These are phyloP conservation scores for Zoanthus sansibaricus DNA, from an alignment of 92 coral and sea anemone species.

Conservation along the genomic window DNA sequence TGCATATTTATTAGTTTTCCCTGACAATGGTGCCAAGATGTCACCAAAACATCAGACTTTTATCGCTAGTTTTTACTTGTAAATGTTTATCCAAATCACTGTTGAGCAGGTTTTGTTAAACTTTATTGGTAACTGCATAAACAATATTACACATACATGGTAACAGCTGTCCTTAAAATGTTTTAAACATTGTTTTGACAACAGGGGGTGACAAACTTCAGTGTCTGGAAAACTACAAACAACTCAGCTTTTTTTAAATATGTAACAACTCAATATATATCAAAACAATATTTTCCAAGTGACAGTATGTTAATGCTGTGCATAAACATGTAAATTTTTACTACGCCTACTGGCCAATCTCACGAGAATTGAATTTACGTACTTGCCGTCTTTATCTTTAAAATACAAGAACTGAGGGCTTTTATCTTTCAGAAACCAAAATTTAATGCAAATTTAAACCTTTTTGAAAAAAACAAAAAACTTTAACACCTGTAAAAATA, in stretches of 20 bases:
- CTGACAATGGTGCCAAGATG: too few relatives aligned
- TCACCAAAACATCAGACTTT: too few relatives aligned
- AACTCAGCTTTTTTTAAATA: background rate
- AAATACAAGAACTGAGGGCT: background rate
- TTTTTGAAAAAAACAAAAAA: background rate
- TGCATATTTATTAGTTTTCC: too few relatives aligned
- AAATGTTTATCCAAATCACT: too few relatives aligned
- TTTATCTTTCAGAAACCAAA: background rate
- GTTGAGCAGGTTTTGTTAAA: background rate
- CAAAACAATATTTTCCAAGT: constrained; percentile 2
- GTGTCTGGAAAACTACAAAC: background rate
- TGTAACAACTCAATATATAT: background rate
- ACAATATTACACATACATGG: background rate
- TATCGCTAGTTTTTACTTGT: too few relatives aligned
- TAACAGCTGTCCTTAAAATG: background rate
- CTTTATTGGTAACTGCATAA: background rate
- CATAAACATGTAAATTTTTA: background rate
- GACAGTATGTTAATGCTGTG: background rate
- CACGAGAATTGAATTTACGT: background rate
- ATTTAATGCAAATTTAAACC: background rate
- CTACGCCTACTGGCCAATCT: background rate
- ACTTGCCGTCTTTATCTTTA: too few relatives aligned
- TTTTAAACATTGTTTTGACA: background rate
- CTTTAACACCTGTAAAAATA: background rate
- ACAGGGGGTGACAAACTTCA: constrained; percentile 21